These are phyloP conservation scores for Brachyhypopomus gauderio DNA, from an alignment of 2,113 vertebrate genomes.

Conservation along the genomic window DNA sequence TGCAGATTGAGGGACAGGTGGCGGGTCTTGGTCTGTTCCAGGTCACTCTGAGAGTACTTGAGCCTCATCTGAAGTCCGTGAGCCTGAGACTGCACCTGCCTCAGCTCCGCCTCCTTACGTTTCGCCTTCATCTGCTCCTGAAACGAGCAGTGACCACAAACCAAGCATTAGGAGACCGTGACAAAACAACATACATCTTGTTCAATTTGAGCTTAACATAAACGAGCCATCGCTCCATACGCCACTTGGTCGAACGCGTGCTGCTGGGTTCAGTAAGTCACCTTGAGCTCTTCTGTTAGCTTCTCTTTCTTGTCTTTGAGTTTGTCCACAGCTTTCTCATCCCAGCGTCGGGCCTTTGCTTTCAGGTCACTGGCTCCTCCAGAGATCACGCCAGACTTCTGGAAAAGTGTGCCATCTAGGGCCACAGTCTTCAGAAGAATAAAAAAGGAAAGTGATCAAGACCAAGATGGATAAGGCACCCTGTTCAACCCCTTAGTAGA, in stretches of 20 bases:
- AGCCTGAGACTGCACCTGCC: constrained; percentile 91
- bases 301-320: constrained; percentile 91
- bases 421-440: constrained; percentile 80
- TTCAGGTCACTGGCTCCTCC: constrained; percentile 91
- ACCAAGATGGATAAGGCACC: not conserved
- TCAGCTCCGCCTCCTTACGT: constrained; percentile 88
- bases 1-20: constrained; percentile 93
- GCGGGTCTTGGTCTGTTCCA: constrained; percentile 91
- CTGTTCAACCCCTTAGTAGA: not conserved
- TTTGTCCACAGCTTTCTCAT: constrained; percentile 91
- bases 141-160: not conserved
- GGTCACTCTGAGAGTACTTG: constrained; percentile 91
- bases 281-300: constrained; percentile 90
- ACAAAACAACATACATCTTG: no score
- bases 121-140: constrained; percentile 95
- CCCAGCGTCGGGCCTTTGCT: constrained; percentile 89
- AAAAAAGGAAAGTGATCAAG: not conserved
- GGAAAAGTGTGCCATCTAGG: constrained; percentile 88
- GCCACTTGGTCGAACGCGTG: no score
- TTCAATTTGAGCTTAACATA: no score
- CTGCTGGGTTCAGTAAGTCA: constrained; percentile 48
- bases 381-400: constrained; percentile 92
- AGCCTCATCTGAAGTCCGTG: constrained; percentile 93
- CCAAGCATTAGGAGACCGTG: not conserved
- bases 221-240: no score